Evolutionary conservation across 2,888 invertebrate genomes (phyloP).

Genomic region (Drosophila diplacantha): DNA sequence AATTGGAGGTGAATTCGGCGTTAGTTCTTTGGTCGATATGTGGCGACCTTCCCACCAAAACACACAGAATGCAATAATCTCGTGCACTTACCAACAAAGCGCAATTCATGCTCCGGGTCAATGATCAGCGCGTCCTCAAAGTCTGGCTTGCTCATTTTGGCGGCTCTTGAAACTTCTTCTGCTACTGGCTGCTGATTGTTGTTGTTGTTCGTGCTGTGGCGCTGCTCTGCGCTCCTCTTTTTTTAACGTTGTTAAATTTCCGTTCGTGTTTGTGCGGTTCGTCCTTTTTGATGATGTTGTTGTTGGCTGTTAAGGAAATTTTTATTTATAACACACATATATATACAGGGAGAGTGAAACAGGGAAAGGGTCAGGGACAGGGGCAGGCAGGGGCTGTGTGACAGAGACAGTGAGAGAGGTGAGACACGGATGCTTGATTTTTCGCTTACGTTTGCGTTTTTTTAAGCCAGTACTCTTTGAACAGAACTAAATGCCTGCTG

Average conservation of each 20-base stretch:
- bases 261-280: conserved; percentile 17
- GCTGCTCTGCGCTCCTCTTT: conserved; percentile 6
- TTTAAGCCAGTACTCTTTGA: conserved; percentile 14
- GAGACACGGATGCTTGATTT: conserved; percentile 21
- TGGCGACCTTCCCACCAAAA: conserved; percentile 10
- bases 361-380: background rate
- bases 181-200: conserved; percentile 7
- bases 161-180: conserved; percentile 18
- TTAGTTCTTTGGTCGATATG: conserved; percentile 25
- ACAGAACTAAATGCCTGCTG: conserved; percentile 13
- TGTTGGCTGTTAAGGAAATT: conserved; percentile 24
- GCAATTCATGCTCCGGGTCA: conserved; percentile 92
- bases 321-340: conserved; percentile 1
- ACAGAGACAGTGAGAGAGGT: conserved; percentile 7
- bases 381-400: conserved; percentile 2
- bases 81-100: conserved; percentile 88
- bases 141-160: conserved; percentile 80
- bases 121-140: conserved; percentile 86
- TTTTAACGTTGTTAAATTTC: conserved; percentile 3
- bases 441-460: conserved; percentile 39
- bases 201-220: conserved; percentile 12
- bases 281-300: conserved; percentile 16
- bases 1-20: conserved; percentile 32
- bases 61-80: conserved; percentile 12
- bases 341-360: conserved; percentile 12